Evolutionary conservation across 2,113 vertebrate species (phyloP).

Genomic region (Suncus etruscus): DNA sequence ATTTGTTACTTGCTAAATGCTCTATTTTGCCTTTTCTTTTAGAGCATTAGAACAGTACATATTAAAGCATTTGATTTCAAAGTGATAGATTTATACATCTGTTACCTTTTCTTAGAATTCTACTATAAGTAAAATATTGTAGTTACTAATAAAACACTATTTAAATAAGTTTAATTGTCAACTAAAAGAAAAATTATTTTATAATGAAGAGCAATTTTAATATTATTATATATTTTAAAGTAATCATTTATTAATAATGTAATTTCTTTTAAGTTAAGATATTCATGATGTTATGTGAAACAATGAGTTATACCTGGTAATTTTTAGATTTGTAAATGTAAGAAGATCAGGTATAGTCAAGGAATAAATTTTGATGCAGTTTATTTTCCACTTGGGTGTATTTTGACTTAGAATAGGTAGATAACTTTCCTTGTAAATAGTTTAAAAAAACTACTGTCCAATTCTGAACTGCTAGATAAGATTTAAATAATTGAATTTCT

Average conservation of each 20-base stretch:
- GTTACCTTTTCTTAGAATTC: conserved; percentile 34
- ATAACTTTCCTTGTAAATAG: neutral
- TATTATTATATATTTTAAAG: neutral
- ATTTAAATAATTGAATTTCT: conserved; percentile 18
- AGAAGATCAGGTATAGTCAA: neutral
- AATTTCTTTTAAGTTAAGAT: neutral
- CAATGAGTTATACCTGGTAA: neutral
- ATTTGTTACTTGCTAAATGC: conserved; percentile 31
- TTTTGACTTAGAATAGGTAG: conserved; percentile 11
- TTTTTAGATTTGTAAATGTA: neutral
- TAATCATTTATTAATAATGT: neutral
- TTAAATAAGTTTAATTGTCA: conserved; percentile 41
- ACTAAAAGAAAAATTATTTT: conserved; percentile 62
- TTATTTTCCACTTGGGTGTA: neutral
- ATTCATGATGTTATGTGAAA: neutral
- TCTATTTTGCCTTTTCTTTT: conserved; percentile 64
- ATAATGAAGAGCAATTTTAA: conserved; percentile 54
- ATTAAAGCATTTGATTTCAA: neutral
- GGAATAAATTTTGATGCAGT: neutral
- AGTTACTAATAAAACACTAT: neutral
- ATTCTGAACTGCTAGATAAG: neutral
- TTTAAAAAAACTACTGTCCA: neutral
- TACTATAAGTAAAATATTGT: neutral
- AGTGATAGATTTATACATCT: neutral
- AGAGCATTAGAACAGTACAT: neutral